These are phyloP conservation scores for Emydoidea blandingii DNA, from an alignment of 2,797 vertebrate species.

Conservation along the genomic window DNA sequence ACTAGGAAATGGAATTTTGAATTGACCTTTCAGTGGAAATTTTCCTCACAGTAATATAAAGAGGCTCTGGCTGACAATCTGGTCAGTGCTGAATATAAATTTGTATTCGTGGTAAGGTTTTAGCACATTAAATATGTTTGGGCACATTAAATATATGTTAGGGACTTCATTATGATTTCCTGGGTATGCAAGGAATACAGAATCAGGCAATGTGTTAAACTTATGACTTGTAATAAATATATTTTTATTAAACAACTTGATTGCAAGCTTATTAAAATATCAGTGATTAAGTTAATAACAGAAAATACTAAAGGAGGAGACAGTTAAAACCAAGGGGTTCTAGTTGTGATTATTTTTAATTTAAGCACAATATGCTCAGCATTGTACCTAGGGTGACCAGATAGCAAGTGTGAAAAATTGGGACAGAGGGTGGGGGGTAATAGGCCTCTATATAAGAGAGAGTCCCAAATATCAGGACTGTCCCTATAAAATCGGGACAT, in stretches of 20 bases:
- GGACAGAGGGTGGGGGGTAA: too few species aligned
- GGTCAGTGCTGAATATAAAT: not conserved
- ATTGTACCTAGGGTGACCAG: not conserved
- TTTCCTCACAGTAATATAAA: not conserved
- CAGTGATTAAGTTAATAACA: not conserved
- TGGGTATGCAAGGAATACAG: not conserved
- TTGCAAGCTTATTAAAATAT: not conserved
- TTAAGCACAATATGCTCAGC: not conserved
- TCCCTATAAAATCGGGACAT: too few species aligned
- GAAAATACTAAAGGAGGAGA: not conserved
- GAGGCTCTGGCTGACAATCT: not conserved
- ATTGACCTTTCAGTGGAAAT: not conserved
- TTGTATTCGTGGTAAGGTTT: not conserved
- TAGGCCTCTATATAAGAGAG: too few species aligned
- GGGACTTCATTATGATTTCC: not conserved
- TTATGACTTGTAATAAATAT: not conserved
- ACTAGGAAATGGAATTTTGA: conserved; percentile 28
- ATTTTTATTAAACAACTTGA: not conserved
- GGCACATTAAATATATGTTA: not conserved
- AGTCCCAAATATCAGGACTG: too few species aligned
- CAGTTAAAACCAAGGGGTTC: not conserved
- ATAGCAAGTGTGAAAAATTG: too few species aligned
- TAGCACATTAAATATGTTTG: not conserved
- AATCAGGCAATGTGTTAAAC: not conserved
- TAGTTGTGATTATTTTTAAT: not conserved